These are phyloP conservation scores for Nothocercus nigrocapillus DNA, from an alignment of 2,113 vertebrate genomes.

Conservation along the genomic window DNA sequence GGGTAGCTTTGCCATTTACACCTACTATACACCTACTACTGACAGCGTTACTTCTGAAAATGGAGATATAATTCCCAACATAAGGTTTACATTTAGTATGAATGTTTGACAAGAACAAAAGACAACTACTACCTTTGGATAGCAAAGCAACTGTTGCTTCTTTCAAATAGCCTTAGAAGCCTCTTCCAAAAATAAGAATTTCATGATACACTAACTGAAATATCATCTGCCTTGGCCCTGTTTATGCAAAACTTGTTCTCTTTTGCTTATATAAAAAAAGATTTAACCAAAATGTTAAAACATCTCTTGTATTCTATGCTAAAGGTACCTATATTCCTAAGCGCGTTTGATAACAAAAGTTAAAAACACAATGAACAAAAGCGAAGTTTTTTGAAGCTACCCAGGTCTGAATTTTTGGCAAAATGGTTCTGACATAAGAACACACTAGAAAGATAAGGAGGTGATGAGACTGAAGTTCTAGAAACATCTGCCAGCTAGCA, in stretches of 20 bases:
- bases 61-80: not conserved
- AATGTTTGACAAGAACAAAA: not conserved
- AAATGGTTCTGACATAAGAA: not conserved
- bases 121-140: not conserved
- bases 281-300: not conserved
- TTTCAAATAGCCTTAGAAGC: not conserved
- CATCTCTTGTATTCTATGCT: not conserved
- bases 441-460: not conserved
- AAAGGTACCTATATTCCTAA: not conserved
- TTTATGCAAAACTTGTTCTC: not conserved
- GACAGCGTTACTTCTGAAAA: not conserved
- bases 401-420: not conserved
- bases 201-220: not conserved
- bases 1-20: not conserved
- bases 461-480: not conserved
- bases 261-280: not conserved
- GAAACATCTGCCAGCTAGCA: not conserved
- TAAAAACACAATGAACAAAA: not conserved
- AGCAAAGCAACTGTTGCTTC: not conserved
- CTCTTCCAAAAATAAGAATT: not conserved
- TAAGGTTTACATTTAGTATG: not conserved
- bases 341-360: not conserved
- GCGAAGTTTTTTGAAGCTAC: not conserved
- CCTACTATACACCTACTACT: not conserved
- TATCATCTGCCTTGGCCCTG: not conserved